Conservation (phyloP, 2,113 vertebrate species). For the Monarcha castaneiventris region DNA sequence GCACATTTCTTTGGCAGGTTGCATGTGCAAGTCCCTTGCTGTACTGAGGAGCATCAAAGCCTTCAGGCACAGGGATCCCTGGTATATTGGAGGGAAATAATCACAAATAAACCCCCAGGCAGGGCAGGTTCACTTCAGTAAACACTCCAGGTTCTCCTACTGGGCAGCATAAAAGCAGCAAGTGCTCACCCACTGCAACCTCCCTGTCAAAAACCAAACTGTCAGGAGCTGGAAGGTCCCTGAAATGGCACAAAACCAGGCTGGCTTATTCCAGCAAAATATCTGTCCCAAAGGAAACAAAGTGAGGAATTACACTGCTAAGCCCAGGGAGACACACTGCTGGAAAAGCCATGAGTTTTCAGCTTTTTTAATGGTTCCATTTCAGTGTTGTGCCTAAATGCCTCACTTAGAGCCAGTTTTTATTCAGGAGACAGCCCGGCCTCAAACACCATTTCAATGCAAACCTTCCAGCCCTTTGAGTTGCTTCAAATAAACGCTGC, state of each 20-base stretch:
- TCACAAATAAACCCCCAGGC: no score
- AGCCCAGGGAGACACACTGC: not conserved
- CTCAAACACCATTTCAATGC: not conserved
- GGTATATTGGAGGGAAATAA: accelerated
- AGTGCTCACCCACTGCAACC: not conserved
- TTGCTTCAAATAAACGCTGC: not conserved
- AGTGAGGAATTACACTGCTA: not conserved
- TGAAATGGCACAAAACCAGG: not conserved
- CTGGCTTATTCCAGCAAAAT: not conserved
- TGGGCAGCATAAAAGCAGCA: not conserved
- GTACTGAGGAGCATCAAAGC: accelerated
- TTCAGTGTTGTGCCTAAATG: not conserved
- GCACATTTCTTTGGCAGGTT: not conserved
- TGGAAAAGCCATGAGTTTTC: not conserved
- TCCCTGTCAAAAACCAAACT: not conserved
- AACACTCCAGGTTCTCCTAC: no score
- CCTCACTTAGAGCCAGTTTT: not conserved
- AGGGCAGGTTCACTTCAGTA: no score
- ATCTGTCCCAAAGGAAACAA: not conserved
- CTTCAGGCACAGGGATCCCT: not conserved
- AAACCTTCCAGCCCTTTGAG: not conserved
- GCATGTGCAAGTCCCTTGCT: accelerated
- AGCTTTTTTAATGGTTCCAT: not conserved
- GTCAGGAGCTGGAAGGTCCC: not conserved
- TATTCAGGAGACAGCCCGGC: not conserved